Evolutionary conservation across 2,888 invertebrate species (phyloP).

Genomic region (Zelleria hepariella): DNA sequence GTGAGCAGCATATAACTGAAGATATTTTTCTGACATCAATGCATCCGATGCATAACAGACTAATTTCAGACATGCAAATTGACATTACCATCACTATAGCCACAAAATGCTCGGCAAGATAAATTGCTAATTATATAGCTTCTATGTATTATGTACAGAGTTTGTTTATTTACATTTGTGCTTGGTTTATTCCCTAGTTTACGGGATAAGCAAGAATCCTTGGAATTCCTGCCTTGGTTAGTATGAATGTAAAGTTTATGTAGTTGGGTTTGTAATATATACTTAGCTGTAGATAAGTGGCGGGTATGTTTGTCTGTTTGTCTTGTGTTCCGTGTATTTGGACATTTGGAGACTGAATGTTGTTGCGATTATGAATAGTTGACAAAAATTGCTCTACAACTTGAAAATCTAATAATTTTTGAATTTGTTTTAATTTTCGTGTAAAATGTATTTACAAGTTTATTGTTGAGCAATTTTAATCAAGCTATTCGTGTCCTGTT

Average conservation of each 20-base stretch:
- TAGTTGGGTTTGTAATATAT: constrained; percentile 24
- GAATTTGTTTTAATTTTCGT: background rate
- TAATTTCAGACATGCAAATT: background rate
- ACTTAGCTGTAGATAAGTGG: background rate
- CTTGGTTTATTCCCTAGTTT: constrained; percentile 77
- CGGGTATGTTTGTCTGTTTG: background rate
- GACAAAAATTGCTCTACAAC: background rate
- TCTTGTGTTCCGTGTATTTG: background rate
- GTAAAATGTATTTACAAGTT: too few relatives aligned
- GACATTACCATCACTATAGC: background rate
- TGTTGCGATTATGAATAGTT: background rate
- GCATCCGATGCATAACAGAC: background rate
- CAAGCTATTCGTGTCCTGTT: background rate
- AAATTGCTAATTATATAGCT: background rate
- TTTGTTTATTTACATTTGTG: constrained; percentile 18
- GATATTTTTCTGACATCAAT: background rate
- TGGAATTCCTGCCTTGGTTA: constrained; percentile 87
- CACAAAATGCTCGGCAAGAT: background rate
- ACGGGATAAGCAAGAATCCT: constrained; percentile 83
- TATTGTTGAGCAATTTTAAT: background rate
- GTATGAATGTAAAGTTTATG: constrained; percentile 69
- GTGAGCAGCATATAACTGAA: background rate
- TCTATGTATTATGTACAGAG: background rate
- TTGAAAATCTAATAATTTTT: background rate
- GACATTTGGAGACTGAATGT: background rate